Evolutionary conservation across 2,888 invertebrate genomes (phyloP), one percentile per base, ranked within the genome.

Genomic region (Meta bourneti): DNA sequence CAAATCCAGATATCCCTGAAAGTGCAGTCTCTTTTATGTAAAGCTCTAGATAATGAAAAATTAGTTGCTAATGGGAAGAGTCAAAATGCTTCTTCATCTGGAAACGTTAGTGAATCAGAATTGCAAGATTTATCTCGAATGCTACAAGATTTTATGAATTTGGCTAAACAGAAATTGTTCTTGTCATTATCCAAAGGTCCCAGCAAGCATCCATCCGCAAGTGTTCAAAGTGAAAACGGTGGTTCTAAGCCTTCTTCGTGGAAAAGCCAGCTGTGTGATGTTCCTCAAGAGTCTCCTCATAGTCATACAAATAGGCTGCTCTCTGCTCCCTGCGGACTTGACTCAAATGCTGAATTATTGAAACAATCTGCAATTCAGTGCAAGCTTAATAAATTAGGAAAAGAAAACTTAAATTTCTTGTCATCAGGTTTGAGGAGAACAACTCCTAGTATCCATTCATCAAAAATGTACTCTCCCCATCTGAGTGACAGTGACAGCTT

Each of bases 1-100:
- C 80, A 88, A 88, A 80, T 80, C 54, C 87, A 80, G 9, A 61
- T 80, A 61, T 80, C 54, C 9, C 51, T 19, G 2, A 89, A 89
- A 48, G 54, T 84, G 16, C 84, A 74, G 34, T 71, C 77, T 51
- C 49, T 81, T 9, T 19, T 78, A n/a, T 34, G n/a, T 52, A 89
- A 83, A 48, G 70, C 89, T 34, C 70, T 82, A 70, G 71, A 54
- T 52, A 49, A 69, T 20, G 54, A 75, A 48, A 48, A 9, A 49
- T 75, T 48, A 11, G 8, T 5, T 19, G 49, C 54, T 48, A 48
- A 70, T 20, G 51, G 48, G 16, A 20, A 20, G 9, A 20, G n/a
- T 7, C 51, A 6, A 7, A 34, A 34, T 34, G 34, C 34, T 34
- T 34, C 34, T 34, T 34, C 70, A 19, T 34, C 49, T 11, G 77